These are phyloP conservation scores for Eurosta solidaginis DNA, from an alignment of 1,140 invertebrate genomes.

Conservation along the genomic window DNA sequence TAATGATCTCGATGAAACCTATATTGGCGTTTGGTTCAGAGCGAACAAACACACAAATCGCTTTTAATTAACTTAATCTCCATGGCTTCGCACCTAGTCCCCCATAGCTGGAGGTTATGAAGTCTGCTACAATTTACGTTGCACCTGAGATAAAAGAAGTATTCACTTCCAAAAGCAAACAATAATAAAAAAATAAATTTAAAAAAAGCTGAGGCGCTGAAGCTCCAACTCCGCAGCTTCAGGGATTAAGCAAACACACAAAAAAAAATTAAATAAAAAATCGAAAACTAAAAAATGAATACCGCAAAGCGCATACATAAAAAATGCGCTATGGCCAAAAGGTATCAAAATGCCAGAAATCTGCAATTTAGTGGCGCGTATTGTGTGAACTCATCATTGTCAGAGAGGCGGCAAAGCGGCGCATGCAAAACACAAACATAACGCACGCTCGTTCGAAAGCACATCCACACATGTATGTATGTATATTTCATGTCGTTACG, in stretches of 20 bases:
- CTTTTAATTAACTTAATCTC: too few relatives aligned
- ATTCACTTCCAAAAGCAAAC: neutral
- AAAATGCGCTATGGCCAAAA: slow-evolving; percentile 3
- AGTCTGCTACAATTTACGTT: too few relatives aligned
- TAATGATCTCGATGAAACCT: too few relatives aligned
- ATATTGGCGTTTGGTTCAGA: too few relatives aligned
- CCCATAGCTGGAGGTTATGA: too few relatives aligned
- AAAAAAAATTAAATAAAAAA: neutral
- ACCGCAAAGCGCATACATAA: neutral
- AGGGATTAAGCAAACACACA: neutral
- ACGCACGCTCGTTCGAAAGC: neutral
- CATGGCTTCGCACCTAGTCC: too few relatives aligned
- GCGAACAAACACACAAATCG: too few relatives aligned
- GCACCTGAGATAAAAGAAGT: neutral
- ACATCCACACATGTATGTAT: neutral
- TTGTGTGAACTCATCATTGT: slow-evolving; percentile 36
- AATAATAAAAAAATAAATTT: neutral
- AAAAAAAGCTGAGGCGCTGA: slow-evolving; percentile 7
- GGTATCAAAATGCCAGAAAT: neutral
- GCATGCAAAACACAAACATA: slow-evolving; percentile 27
- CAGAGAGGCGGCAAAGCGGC: slow-evolving; percentile 32
- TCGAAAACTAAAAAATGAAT: neutral
- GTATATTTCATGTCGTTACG: neutral
- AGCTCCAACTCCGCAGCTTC: neutral
- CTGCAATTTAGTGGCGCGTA: slow-evolving; percentile 33